These are phyloP conservation scores for Ictalurus punctatus DNA, from an alignment of 2,113 vertebrate genomes.

Conservation along the genomic window DNA sequence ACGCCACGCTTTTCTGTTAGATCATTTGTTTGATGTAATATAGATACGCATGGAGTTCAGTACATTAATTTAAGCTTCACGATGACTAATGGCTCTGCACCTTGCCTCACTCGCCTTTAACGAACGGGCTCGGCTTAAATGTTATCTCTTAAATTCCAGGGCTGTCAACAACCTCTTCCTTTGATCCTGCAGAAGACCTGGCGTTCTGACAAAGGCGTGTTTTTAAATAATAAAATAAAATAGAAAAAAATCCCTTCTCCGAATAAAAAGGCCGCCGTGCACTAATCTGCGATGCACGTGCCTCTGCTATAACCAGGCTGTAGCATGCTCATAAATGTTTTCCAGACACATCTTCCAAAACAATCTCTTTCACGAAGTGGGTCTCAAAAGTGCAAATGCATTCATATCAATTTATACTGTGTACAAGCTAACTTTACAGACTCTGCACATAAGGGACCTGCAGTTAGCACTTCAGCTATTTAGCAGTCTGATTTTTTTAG, in stretches of 20 bases:
- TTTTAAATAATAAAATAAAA: not conserved
- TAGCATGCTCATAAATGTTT: slow-evolving; percentile 43
- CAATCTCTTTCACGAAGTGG: slow-evolving; percentile 28
- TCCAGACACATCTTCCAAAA: slow-evolving; percentile 39
- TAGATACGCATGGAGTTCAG: not conserved
- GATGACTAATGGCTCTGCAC: not conserved
- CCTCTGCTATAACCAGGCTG: slow-evolving; percentile 23
- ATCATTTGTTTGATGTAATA: not conserved
- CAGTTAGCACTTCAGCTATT: not conserved
- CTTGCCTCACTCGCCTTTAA: slow-evolving; percentile 20
- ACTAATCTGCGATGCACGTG: slow-evolving; percentile 43
- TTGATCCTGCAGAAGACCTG: slow-evolving; percentile 40
- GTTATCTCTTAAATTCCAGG: slow-evolving; percentile 31
- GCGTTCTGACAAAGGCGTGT: slow-evolving; percentile 19
- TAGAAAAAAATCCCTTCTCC: not conserved
- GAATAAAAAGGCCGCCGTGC: slow-evolving; percentile 33
- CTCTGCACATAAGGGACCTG: slow-evolving; percentile 3
- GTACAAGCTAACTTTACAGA: slow-evolving; percentile 6
- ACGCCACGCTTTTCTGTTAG: not conserved
- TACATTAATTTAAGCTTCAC: not conserved
- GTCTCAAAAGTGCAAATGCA: slow-evolving; percentile 1
- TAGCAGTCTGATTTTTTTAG: not conserved
- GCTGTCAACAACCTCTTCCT: slow-evolving; percentile 38
- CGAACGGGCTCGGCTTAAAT: not conserved
- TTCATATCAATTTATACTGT: not conserved